Evolutionary conservation across 2,113 vertebrate species (phyloP).

Genomic region (Hydropotes inermis): DNA sequence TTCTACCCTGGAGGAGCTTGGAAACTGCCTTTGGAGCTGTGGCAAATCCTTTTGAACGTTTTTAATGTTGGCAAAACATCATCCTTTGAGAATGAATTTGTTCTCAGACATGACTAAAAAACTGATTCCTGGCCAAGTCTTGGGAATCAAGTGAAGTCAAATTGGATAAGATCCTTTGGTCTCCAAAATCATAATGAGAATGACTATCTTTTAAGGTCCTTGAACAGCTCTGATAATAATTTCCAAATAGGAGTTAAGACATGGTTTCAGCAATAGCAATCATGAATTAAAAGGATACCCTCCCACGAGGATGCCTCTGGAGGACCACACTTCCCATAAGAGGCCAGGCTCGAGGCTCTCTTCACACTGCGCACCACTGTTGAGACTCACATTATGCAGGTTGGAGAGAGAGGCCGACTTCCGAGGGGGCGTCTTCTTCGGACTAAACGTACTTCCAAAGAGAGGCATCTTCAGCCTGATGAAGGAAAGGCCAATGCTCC

Average conservation of each 20-base stretch:
- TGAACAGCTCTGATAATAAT: neutral
- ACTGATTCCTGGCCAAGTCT: neutral
- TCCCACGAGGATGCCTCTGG: neutral
- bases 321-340: neutral
- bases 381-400: slow-evolving; percentile 89
- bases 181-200: neutral
- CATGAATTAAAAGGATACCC: neutral
- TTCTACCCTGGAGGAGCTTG: neutral
- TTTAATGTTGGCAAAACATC: neutral
- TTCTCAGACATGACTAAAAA: neutral
- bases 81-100: neutral
- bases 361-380: rapidly evolving
- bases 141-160: neutral
- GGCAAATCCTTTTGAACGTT: neutral
- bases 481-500: neutral
- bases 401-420: slow-evolving; percentile 96
- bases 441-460: slow-evolving; percentile 93
- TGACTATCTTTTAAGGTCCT: neutral
- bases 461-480: slow-evolving; percentile 84
- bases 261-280: neutral
- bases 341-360: neutral
- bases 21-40: neutral
- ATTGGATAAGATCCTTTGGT: neutral
- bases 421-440: slow-evolving; percentile 95
- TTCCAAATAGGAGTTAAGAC: neutral